Conservation (phyloP, 2,797 vertebrate species). For the Numenius phaeopus region DNA sequence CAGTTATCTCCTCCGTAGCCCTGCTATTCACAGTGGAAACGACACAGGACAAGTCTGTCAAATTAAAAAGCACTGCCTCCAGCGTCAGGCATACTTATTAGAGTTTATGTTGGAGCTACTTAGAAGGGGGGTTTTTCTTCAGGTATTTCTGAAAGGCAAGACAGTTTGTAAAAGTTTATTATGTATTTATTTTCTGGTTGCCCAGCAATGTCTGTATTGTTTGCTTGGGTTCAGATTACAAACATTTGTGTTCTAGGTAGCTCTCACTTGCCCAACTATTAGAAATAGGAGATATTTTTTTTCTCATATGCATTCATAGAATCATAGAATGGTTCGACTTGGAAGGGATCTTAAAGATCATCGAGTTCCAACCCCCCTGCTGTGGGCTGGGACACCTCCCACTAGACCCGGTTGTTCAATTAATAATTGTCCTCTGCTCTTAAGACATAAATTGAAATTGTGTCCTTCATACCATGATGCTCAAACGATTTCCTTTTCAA, state of each 20-base stretch:
- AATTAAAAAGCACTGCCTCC: background rate
- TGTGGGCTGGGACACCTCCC: no score
- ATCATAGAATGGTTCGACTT: no score
- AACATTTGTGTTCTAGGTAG: background rate
- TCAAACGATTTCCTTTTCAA: constrained; percentile 77
- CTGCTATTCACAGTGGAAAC: background rate
- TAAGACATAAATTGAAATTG: constrained; percentile 69
- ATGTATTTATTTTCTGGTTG: constrained; percentile 1
- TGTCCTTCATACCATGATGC: constrained; percentile 52
- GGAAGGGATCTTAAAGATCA: no score
- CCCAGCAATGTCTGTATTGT: background rate
- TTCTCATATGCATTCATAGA: background rate
- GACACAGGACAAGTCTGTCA: background rate
- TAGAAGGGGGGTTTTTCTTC: background rate
- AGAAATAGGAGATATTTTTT: background rate
- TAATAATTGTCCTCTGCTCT: constrained; percentile 28
- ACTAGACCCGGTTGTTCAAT: background rate
- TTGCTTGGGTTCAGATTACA: background rate
- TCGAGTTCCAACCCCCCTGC: no score
- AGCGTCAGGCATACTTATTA: background rate
- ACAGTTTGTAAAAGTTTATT: background rate
- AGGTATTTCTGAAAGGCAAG: background rate
- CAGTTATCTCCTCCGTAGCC: background rate
- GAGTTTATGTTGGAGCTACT: background rate
- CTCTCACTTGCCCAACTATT: background rate